Evolutionary conservation across 1,140 invertebrate genomes (phyloP), one percentile per base, ranked within the genome.

Genomic region (Drosophila malerkotliana): DNA sequence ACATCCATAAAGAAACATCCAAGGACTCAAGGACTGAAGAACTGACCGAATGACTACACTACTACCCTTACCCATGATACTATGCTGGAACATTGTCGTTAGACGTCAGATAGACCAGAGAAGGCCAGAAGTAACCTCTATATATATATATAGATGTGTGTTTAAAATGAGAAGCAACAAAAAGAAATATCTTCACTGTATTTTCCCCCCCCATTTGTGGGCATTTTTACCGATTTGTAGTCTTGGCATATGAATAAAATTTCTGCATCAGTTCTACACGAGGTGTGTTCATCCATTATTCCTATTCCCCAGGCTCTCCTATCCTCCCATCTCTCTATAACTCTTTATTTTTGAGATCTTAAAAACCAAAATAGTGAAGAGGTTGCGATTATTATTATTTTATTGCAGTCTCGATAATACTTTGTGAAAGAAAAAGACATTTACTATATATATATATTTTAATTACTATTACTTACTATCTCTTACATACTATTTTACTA

Each of bases 351-450:
- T 37, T 1, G 9, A 37, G 12, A 4, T n/a, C 9, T 37, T n/a
- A 37, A 18, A 18, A 18, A 18, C 18, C 18, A 28, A 28, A 28
- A 28, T 28, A 28, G 26, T 28, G 51, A 59, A 37, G 44, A 32
- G 8, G 32, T 39, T 62, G n/a, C 41, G 28, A 51, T 51, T 60
- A 37, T 39, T 32, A 21, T 26, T 30, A 47, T 47, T 47, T 47
- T 21, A 53, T 53, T 49, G 41, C 26, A 64, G 28, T 37, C 59
- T 18, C 18, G 18, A 18, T 18, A 58, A 66, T 76, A 58, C 51
- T 75, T 76, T 67, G 60, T 62, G 47, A 79, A 75, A 75, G 60
- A 84, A 84, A 85, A 85, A 85, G 81, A 85, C 81, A 85, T 85
- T 81, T 85, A 81, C 72, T 79, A 74, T 80, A 28, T 21, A 74